A percentile compares a stretch with the other conserved stretches of the same genome.
Evolutionary conservation across 2,113 vertebrate species (phyloP).

Genomic region (Leucoraja erinaceus): DNA sequence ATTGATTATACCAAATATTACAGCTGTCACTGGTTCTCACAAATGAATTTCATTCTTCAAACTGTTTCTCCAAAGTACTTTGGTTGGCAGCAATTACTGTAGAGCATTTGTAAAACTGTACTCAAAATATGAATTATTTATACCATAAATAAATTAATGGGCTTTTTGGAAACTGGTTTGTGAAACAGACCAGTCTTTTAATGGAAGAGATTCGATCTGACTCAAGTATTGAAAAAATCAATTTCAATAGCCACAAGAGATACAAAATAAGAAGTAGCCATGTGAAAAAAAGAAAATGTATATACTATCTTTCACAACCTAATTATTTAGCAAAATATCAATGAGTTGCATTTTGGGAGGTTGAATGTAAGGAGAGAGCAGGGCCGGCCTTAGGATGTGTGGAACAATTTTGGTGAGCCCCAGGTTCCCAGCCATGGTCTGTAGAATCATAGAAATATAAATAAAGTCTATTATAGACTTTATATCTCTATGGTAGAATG

Average conservation of each 20-base stretch:
- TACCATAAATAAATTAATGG: background rate
- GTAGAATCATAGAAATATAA: no score
- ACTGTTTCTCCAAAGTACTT: background rate
- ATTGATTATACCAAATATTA: background rate
- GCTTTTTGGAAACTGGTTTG: background rate
- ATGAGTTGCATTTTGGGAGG: no score
- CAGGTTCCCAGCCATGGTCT: no score
- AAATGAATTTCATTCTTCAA: background rate
- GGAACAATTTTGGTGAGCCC: no score
- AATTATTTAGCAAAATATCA: background rate
- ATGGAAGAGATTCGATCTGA: background rate
- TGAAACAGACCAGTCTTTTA: background rate
- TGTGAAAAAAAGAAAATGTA: background rate
- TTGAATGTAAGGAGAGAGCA: no score
- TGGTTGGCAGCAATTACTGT: background rate
- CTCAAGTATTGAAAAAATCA: background rate
- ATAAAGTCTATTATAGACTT: no score
- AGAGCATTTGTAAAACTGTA: background rate
- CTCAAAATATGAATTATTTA: background rate
- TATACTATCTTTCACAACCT: background rate
- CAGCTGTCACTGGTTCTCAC: background rate
- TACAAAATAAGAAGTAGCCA: background rate
- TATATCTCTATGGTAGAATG: no score
- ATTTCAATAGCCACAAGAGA: background rate
- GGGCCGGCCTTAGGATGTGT: no score